These are phyloP conservation scores for Oegoconia quadripuncta DNA, from an alignment of 2,888 invertebrate genomes.

Conservation along the genomic window DNA sequence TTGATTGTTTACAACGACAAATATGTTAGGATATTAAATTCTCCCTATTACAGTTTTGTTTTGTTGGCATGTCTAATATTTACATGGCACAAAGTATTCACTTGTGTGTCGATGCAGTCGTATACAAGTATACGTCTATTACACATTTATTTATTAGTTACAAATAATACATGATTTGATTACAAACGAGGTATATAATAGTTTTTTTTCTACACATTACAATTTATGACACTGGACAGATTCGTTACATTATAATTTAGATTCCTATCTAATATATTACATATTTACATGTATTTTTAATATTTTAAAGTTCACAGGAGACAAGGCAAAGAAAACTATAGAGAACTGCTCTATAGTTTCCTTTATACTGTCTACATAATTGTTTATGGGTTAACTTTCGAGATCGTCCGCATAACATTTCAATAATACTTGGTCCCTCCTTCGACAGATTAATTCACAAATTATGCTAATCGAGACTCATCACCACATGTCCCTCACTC, in stretches of 20 bases:
- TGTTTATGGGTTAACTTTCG: constrained; percentile 8
- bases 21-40: not conserved
- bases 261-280: constrained; percentile 46
- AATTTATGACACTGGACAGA: constrained; percentile 70
- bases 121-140: constrained; percentile 16
- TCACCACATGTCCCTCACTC: constrained; percentile 80
- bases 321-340: not conserved
- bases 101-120: constrained; percentile 50
- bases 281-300: constrained; percentile 67
- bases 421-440: constrained; percentile 13
- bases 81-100: constrained; percentile 72
- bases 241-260: constrained; percentile 33
- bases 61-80: constrained; percentile 20
- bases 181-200: constrained; percentile 26
- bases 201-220: constrained; percentile 23
- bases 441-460: constrained; percentile 11
- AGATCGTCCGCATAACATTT: constrained; percentile 17
- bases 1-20: no score
- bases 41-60: constrained; percentile 2
- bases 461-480: constrained; percentile 24
- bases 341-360: no score
- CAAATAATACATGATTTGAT: constrained; percentile 11
- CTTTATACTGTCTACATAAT: not conserved
- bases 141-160: constrained; percentile 8
- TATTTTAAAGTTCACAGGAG: constrained; percentile 11